Evolutionary conservation across 2,888 invertebrate genomes (phyloP).

Genomic region (Zonitis immaculata): DNA sequence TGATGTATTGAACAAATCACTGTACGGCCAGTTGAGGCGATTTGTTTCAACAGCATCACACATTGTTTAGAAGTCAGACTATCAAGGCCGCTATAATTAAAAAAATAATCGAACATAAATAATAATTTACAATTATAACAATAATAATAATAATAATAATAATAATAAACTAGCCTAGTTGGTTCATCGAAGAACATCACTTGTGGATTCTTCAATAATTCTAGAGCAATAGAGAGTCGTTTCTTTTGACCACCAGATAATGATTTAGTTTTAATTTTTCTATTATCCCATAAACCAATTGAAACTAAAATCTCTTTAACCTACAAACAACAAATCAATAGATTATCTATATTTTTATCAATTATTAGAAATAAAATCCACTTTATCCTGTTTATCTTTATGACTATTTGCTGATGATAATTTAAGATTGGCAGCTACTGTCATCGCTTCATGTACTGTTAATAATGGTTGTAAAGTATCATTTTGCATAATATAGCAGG

Average conservation of each 20-base stretch:
- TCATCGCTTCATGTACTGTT: conserved; percentile 81
- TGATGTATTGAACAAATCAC: conserved; percentile 89
- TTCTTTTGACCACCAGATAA: conserved; percentile 90
- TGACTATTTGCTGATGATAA: conserved; percentile 61
- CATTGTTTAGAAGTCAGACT: conserved; percentile 80
- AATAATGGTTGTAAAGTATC: conserved; percentile 76
- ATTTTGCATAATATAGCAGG: conserved; percentile 89
- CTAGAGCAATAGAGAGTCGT: conserved; percentile 82
- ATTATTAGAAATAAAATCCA: conserved; percentile 47
- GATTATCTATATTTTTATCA: background rate
- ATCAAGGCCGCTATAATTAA: conserved; percentile 64
- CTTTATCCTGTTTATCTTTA: conserved; percentile 62
- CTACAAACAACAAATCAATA: conserved; percentile 50
- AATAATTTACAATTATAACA: background rate
- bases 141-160: background rate
- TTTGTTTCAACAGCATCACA: conserved; percentile 69
- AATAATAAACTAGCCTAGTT: conserved; percentile 50
- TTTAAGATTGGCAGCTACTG: conserved; percentile 82
- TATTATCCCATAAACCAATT: conserved; percentile 64
- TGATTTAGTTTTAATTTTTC: conserved; percentile 62
- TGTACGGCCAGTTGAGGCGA: conserved; percentile 80
- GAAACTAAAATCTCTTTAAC: conserved; percentile 74
- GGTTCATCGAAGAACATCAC: conserved; percentile 94
- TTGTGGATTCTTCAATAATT: conserved; percentile 86
- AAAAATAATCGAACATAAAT: conserved; percentile 31